Base-by-base conservation (phyloP, 1,140 invertebrate genomes). In the Penaeus japonicus region DNA sequence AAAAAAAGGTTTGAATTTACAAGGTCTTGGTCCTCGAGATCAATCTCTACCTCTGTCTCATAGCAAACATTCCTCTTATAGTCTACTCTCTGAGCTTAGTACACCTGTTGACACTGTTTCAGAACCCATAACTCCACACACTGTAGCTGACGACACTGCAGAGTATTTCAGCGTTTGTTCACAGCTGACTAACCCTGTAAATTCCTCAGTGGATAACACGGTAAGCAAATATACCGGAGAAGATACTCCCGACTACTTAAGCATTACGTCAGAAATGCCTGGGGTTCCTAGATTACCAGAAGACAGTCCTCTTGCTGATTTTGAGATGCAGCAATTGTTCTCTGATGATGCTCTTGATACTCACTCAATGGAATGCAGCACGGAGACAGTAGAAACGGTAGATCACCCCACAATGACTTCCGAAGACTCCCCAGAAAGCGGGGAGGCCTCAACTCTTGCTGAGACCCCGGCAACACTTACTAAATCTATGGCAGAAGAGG, bases 131-230 rank as follows among this genome's bases (percentile, higher is more conserved):
- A 78, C 87, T 18, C 80, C 79, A 18, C 65, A 88, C 22, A 88
- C 79, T 62, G 27, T 88, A 32, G 57, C 87, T 39, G 78, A 82
- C 20, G 85, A 87, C 47, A 55, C 55, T 47, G 59, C 80, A 24
- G 87, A 88, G 27, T 88, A 88, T 59, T 83, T 47, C 47, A 83
- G 80, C 53, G 83, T 88, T 39, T 78, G 80, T 30, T 83, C 79
- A 47, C 80, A 88, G 57, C 53, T 88, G 15, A 57, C 87, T 47
- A 82, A 83, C 55, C 35, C 81, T 30, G 35, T 62, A n/a, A 24
- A 77, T 53, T 32, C 73, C 39, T 77, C 78, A 5, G 35, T 39
- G 39, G 55, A 84, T 47, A 35, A 59, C 47, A 57, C n/a, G 54
- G 47, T 62, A 27, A 57, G 24, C 79, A 79, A 79, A 30, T 39